Percentiles rank a stretch among this genome's conserved stretches.
Conservation (phyloP, 1,140 invertebrate species). For the Trichogramma pretiosum region DNA sequence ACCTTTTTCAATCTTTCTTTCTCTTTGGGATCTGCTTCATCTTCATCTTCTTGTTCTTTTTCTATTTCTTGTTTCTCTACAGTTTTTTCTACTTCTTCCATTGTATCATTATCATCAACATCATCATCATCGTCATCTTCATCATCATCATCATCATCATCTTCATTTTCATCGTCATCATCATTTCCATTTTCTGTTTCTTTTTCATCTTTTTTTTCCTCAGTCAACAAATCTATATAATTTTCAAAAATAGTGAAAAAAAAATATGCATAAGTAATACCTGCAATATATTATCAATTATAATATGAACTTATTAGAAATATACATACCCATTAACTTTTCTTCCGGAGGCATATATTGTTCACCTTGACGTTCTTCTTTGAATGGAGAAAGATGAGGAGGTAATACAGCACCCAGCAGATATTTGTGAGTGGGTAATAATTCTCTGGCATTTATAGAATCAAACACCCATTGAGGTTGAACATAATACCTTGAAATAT, state of each 20-base stretch:
- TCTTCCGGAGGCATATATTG: conserved; percentile 88
- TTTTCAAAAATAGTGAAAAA: too few species aligned
- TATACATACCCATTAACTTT: conserved; percentile 61
- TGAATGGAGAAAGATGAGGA: conserved; percentile 96
- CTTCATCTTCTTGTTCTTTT: too few species aligned
- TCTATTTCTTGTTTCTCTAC: too few species aligned
- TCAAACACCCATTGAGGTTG: conserved; percentile 99
- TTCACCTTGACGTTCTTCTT: conserved; percentile 63
- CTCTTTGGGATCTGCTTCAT: conserved; percentile 34
- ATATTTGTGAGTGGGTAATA: conserved; percentile 89
- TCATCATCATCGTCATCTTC: conserved; percentile 21
- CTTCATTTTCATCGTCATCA: conserved; percentile 23
- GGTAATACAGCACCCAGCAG: conserved; percentile 84
- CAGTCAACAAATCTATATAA: conserved; percentile 26
- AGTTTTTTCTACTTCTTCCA: conserved; percentile 15
- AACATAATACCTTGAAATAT: conserved; percentile 88
- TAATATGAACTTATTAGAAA: too few species aligned
- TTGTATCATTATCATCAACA: too few species aligned
- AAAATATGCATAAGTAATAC: too few species aligned
- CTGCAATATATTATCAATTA: too few species aligned
- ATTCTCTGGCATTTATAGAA: conserved; percentile 75
- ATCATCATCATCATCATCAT: conserved; percentile 19
- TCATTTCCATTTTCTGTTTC: conserved; percentile 21
- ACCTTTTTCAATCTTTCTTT: conserved; percentile 27
- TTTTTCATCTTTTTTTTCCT: conserved; percentile 23